Evolutionary conservation across 64 coral and sea anemone genomes (phyloP), one percentile per base, ranked within the genome.

Genomic region (Montipora cactus): DNA sequence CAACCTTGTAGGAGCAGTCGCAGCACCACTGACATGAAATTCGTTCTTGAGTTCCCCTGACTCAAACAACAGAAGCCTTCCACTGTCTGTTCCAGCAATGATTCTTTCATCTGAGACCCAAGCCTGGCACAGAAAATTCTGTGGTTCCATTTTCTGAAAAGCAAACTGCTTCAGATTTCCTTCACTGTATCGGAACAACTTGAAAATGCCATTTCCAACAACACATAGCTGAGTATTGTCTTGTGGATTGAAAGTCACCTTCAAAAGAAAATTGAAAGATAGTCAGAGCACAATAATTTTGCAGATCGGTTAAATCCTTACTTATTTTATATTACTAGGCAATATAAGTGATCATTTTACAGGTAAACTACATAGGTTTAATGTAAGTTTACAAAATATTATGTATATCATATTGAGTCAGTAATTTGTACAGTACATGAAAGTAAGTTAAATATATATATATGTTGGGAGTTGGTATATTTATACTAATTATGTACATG

Each of bases 141-240:
- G 98, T 71, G 98, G 98, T 71, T 99, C 98, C 92, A 99, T 94
- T 93, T 99, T 99, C 88, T 99, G 98, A 79, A 99, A 99, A 64
- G 98, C 98, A 96, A 99, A 99, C 80, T 99, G 98, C 77, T 99
- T 99, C 8, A 99, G 92, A 85, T 99, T 99, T 49, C 95, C 98
- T 45, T 99, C 98, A 72, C 98, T 99, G 79, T 99, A 99, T 45
- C 98, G 90, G 76, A 96, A 99, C 21, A 99, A 71, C 79, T 99
- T 99, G 92, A 99, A 99, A 19, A 99, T 99, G 10, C 98, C 98
- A 82, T 99, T 91, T 49, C 98, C 98, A 90, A 99, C 95, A 7
- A 99, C 98, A 90, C 98, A 99, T 1, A 99, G 89, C 25, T 99
- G 98, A 87, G 98, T 99, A 47, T 99, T 99, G 8, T 99, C 98